Base-by-base conservation (phyloP, 2,888 invertebrate genomes). In the Sinelater perroti region DNA sequence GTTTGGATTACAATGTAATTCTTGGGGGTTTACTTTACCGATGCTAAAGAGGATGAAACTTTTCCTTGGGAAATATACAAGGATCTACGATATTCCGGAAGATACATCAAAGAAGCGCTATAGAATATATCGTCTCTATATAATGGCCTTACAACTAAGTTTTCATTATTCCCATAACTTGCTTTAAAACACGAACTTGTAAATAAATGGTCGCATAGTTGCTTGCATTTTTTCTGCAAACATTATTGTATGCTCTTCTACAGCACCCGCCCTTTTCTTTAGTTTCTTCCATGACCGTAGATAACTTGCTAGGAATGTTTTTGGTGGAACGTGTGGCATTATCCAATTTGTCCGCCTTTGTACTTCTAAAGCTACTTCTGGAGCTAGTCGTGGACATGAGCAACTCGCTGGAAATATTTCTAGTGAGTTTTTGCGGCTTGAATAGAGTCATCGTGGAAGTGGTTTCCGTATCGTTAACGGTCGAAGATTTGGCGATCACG, bases 51-150 rank as follows among this genome's bases (percentile, higher is more conserved):
- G 1, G 46, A 38, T 18, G 46, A 3, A 31, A 16, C 2, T 31
- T 31, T 53, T n/a, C 4, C 3, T 33, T 56, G 56, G 28, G 53
- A 51, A n/a, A 18, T 38, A 5, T 33, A 53, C 7, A 57, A 44
- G 1, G 63, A 61, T 45, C 58, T 64, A 51, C 62, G 60, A 74
- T 93, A 94, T 71, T 93, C 90, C 0, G 92, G 90, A 26, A 95
- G 80, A 65, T 91, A 83, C n/a, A 85, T 83, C 50, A 95, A 79
- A 51, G 93, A 93, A 7, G 91, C 93, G 1, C 87, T 87, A 73
- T 92, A 94, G 82, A 94, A 94, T 61, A 93, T 92, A 73, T 95
- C 95, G 69, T 92, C 91, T 67, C 93, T 83, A 78, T 93, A 91
- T 72, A 94, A 80, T 1, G 94, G 93, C 49, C 92, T 59, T 33